Evolutionary conservation across 1,140 invertebrate species (phyloP).

Genomic region (Ostrea denselamellosa): DNA sequence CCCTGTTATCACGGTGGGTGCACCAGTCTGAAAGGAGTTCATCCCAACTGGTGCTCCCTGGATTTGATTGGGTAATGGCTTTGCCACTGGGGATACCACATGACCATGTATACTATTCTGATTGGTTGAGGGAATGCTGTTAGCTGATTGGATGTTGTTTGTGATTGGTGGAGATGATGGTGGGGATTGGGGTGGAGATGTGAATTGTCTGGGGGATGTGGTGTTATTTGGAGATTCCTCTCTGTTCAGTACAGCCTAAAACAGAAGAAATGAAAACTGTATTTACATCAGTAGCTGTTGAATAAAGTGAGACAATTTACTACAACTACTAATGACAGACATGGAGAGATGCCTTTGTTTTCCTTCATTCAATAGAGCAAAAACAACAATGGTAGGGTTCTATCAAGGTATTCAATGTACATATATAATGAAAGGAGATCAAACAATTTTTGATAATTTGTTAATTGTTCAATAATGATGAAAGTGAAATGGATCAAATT

Average conservation of each 20-base stretch:
- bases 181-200: conserved; percentile 66
- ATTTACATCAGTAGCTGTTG: neutral
- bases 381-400: no score
- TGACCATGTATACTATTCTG: conserved; percentile 46
- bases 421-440: no score
- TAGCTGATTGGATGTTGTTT: conserved; percentile 48
- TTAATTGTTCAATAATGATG: no score
- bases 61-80: conserved; percentile 39
- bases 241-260: conserved; percentile 55
- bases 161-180: conserved; percentile 63
- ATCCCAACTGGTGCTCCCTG: neutral
- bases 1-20: conserved; percentile 24
- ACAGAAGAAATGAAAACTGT: conserved; percentile 30
- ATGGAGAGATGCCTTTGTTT: no score
- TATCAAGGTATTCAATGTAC: no score
- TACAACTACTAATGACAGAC: neutral
- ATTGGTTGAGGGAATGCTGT: conserved; percentile 55
- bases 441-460: no score
- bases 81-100: neutral
- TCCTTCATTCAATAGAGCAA: no score
- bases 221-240: conserved; percentile 67
- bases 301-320: neutral
- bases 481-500: no score
- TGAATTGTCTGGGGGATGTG: conserved; percentile 66
- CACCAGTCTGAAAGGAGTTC: conserved; percentile 35